Conservation (phyloP, 2,113 vertebrate species). For the Sinocyclocheilus anophthalmus region DNA sequence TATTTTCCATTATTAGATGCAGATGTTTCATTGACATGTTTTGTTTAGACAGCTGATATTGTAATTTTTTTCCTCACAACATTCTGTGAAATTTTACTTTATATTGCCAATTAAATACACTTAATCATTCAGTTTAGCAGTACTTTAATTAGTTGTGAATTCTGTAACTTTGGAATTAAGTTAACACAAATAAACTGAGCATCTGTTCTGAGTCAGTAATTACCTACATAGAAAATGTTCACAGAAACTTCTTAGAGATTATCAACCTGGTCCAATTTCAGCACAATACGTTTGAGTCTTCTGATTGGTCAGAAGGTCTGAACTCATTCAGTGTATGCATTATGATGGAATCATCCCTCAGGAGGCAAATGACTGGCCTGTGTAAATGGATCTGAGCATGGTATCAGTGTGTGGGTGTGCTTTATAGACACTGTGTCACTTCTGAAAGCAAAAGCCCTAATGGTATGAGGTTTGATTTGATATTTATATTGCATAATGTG, state of each 20-base stretch:
- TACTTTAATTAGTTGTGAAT: background rate
- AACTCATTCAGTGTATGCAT: background rate
- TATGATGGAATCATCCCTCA: background rate
- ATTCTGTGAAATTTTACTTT: background rate
- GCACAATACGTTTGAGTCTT: background rate
- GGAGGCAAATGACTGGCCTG: background rate
- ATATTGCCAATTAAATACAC: background rate
- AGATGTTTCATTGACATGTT: background rate
- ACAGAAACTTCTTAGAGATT: background rate
- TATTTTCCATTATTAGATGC: background rate
- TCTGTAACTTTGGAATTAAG: background rate
- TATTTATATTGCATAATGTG: constrained; percentile 17
- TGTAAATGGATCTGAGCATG: background rate
- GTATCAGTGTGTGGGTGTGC: background rate
- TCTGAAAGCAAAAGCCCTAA: background rate
- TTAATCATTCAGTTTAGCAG: background rate
- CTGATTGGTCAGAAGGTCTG: background rate
- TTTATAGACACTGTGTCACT: background rate
- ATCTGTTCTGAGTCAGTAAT: constrained; percentile 7
- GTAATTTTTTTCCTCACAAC: background rate
- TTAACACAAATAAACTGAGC: background rate
- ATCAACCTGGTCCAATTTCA: background rate
- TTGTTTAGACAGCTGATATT: background rate
- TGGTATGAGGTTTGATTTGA: background rate
- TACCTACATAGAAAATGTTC: background rate